These are phyloP conservation scores for Murina feae DNA, from an alignment of 2,113 vertebrate species.

Conservation along the genomic window DNA sequence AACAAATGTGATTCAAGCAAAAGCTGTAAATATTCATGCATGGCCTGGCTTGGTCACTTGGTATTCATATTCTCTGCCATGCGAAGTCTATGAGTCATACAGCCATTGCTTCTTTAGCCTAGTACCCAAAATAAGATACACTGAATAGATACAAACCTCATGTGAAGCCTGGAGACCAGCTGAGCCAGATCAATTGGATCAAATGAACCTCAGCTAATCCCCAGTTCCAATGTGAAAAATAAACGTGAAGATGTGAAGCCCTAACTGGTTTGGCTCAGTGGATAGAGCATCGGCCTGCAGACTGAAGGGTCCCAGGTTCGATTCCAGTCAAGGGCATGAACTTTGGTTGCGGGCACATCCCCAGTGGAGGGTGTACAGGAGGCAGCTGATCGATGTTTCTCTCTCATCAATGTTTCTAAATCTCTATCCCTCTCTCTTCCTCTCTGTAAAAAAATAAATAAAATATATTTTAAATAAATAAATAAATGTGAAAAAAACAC, in stretches of 20 bases:
- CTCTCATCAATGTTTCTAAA: too few relatives aligned
- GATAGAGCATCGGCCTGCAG: too few relatives aligned
- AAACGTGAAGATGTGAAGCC: too few relatives aligned
- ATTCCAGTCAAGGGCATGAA: too few relatives aligned
- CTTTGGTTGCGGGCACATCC: too few relatives aligned
- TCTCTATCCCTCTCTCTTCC: too few relatives aligned
- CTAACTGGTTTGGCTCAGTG: too few relatives aligned
- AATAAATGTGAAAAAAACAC: conserved; percentile 4
- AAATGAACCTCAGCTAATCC: not conserved
- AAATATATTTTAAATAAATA: too few relatives aligned
- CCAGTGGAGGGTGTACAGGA: too few relatives aligned
- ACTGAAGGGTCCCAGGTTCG: too few relatives aligned
- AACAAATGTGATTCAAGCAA: not conserved
- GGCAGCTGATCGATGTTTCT: too few relatives aligned
- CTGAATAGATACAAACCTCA: not conserved
- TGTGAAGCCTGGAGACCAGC: not conserved
- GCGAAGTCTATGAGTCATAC: not conserved
- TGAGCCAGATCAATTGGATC: not conserved
- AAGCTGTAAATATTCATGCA: not conserved
- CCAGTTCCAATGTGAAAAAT: not conserved
- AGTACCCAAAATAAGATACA: not conserved
- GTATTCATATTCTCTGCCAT: not conserved
- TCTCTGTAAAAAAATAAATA: too few relatives aligned
- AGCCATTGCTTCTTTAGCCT: not conserved
- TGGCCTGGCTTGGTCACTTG: not conserved